Percentiles rank a stretch among this genome's conserved stretches.
These are phyloP conservation scores for Lacerta bilineata DNA, from an alignment of 2,797 vertebrate genomes.

Conservation along the genomic window DNA sequence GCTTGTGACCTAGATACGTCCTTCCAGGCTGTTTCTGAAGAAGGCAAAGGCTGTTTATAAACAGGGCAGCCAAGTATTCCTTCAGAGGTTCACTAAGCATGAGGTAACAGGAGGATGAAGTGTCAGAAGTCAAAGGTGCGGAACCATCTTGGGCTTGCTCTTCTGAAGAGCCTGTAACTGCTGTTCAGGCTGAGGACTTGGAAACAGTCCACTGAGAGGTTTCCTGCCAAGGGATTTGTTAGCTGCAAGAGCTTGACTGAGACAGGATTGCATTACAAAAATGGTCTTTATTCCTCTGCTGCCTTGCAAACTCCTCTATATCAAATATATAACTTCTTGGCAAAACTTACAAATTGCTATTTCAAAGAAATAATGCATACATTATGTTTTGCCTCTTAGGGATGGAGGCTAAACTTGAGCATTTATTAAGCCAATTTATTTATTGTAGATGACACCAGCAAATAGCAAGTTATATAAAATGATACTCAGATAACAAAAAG, in stretches of 20 bases:
- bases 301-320: constrained; percentile 63
- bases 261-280: constrained; percentile 71
- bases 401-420: constrained; percentile 62
- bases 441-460: constrained; percentile 71
- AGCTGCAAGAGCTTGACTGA: constrained; percentile 64
- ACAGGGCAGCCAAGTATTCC: constrained; percentile 44
- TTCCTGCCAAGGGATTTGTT: constrained; percentile 74
- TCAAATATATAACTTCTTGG: constrained; percentile 54
- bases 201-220: constrained; percentile 63
- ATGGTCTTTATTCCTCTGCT: constrained; percentile 66
- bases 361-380: constrained; percentile 67
- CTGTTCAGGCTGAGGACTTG: constrained; percentile 68
- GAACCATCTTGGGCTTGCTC: constrained; percentile 61
- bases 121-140: constrained; percentile 72
- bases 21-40: constrained; percentile 60
- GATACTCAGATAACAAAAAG: constrained; percentile 69
- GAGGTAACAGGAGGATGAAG: constrained; percentile 60
- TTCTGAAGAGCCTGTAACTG: constrained; percentile 68
- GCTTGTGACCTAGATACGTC: constrained; percentile 62
- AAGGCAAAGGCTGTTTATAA: constrained; percentile 67
- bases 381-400: constrained; percentile 48
- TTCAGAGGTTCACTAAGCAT: constrained; percentile 54
- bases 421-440: constrained; percentile 72
- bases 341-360: constrained; percentile 70
- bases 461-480: constrained; percentile 62